Evolutionary conservation across 2,888 invertebrate genomes (phyloP).

Genomic region (Argyresthia albistria): DNA sequence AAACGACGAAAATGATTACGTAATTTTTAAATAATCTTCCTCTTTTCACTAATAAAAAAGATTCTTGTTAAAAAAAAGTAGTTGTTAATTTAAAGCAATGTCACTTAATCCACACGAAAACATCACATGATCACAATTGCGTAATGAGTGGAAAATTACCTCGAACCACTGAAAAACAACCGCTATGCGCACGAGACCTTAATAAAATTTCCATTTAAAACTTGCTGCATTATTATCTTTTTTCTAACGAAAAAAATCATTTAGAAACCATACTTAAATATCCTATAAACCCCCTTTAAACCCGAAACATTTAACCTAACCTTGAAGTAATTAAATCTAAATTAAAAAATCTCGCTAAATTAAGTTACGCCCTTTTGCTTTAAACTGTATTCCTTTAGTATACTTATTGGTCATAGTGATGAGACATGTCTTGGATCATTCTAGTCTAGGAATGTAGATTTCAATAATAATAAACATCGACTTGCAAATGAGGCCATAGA

Average conservation of each 20-base stretch:
- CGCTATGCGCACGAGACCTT: constrained; percentile 41
- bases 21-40: too few species aligned
- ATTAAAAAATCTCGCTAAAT: constrained; percentile 10
- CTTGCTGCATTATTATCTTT: constrained; percentile 62
- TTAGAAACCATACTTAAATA: constrained; percentile 18
- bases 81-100: not conserved
- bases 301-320: constrained; percentile 23
- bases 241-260: constrained; percentile 62
- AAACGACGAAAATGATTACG: too few species aligned
- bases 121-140: constrained; percentile 18
- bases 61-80: not conserved
- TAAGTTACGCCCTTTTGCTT: constrained; percentile 29
- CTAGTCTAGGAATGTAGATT: constrained; percentile 2
- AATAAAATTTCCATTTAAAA: constrained; percentile 72
- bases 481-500: not conserved
- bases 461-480: not conserved
- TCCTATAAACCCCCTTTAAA: constrained; percentile 17
- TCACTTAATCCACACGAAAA: too few species aligned
- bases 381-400: constrained; percentile 44
- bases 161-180: constrained; percentile 42
- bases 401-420: constrained; percentile 55
- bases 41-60: not conserved
- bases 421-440: constrained; percentile 16
- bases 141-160: constrained; percentile 50
- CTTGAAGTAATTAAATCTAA: constrained; percentile 20